Evolutionary conservation across 2,888 invertebrate genomes (phyloP), one percentile per base, ranked within the genome.

Genomic region (Baccha elongata): DNA sequence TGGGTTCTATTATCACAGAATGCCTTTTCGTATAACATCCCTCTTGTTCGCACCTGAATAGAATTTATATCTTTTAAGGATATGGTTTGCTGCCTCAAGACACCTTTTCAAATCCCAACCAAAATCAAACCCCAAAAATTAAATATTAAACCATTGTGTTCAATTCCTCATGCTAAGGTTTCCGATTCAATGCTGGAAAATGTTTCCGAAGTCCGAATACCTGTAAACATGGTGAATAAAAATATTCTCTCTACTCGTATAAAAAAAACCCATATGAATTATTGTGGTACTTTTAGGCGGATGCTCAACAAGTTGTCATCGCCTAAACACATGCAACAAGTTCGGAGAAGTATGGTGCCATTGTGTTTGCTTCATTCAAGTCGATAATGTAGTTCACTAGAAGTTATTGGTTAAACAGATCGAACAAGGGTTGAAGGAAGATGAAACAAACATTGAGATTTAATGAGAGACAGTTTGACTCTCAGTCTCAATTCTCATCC

Each of bases 281-380:
- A 10, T 5, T 48, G 46, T 37, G 26, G 21, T 74, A 58, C 21
- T 74, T 67, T 6, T 6, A 35, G 60, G 67, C 21, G 68, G 21
- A 48, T 26, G 17, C 68, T 64, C 55, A 29, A 46, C 19, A 65
- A 50, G 44, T n/a, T 13, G 1, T 64, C 32, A 46, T 8, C 29
- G 55, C 76, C 64, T 64, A 19, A 64, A 32, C n/a, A 17, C 69
- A 71, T 69, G 76, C 76, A 76, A 71, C 69, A 76, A 76, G 76
- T 76, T 40, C 37, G 2, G 55, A 53, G 8, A n/a, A 13, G 23
- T 11, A 11, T n/a, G 5, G 13, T 74, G 42, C 21, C n/a, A n/a
- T n/a, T n/a, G 69, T 62, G 48, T 37, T 48, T 75, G 40, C n/a
- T n/a, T n/a, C n/a, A n/a, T n/a, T n/a, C n/a, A 5, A 8, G 76